Evolutionary conservation across 2,888 invertebrate genomes (phyloP), one percentile per base, ranked within the genome.

Genomic region (Mesopsocus fuscifrons): DNA sequence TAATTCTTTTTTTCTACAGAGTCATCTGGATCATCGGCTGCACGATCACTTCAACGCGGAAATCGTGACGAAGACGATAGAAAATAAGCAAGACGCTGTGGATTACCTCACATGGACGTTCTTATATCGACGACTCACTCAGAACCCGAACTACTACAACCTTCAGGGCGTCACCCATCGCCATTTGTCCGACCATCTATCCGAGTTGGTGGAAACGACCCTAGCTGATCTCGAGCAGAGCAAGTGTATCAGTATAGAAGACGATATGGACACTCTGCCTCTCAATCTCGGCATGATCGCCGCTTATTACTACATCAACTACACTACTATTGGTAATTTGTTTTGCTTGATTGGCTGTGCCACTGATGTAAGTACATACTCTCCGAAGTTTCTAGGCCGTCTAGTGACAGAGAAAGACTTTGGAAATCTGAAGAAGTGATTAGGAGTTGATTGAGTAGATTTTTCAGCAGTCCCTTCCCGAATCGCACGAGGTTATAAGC

Each of bases 1-100:
- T 43, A 2, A n/a, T n/a, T n/a, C 20, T 46, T 44, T 50, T 47
- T 51, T 44, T 54, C 57, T 56, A 38, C 60, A 79, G 74, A 95
- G 94, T 49, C 97, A 98, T 62, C 66, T 99, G 52, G 97, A 99
- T 67, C 97, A 97, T 56, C 75, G 91, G 48, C 71, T 99, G 2
- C 97, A 98, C 61, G 98, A 99, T 65, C 98, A 99, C 63, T 92
- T 99, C 61, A 99, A 98, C 65, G 98, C 98, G 0, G 98, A 99
- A 66, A 94, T 99, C 44, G 97, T 99, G 0, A 98, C 98, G 0
- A 97, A 97, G 63, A 98, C 97, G 0, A 92, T 99, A 52, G 98
- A 98, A 65, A 98, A 98, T 66, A 99, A 99, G 57, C 98, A 99
- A 60, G 98, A 99, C 57, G 97, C 97, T 0, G 97, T 99, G 0